phyloP scores from a whole-genome alignment of 2,888 invertebrate genomes.

The Macrosiphum euphorbiae region DNA sequence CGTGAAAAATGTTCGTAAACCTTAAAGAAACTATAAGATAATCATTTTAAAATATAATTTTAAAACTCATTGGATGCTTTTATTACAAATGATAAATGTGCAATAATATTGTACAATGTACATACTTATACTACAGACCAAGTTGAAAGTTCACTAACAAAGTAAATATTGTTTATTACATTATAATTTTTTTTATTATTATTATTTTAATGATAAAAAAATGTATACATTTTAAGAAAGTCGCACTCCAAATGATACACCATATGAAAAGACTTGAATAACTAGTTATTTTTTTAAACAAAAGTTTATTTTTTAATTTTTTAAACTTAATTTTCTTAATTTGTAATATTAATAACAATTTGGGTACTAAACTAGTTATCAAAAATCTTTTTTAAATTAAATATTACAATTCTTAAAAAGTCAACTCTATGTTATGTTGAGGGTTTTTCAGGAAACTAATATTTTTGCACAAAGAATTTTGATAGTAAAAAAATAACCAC shows the following conservation, averaged over 20 bases:
- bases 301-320: neutral
- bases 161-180: neutral
- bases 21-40: neutral
- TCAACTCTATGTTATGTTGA: neutral
- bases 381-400: neutral
- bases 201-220: neutral
- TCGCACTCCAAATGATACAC: no score
- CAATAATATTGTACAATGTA: neutral
- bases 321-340: neutral
- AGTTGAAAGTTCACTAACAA: neutral
- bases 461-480: neutral
- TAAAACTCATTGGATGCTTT: neutral
- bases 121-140: neutral
- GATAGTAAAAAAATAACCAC: slow-evolving; percentile 2
- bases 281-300: no score
- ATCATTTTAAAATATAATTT: neutral
- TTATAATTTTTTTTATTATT: neutral
- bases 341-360: neutral
- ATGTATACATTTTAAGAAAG: neutral
- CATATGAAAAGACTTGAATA: no score
- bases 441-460: neutral
- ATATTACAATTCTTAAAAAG: neutral
- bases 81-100: no score
- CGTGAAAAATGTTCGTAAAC: neutral
- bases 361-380: neutral